Evolutionary conservation across 2,113 vertebrate species (phyloP), one percentile per base, ranked within the genome.

Genomic region (Vimba vimba): DNA sequence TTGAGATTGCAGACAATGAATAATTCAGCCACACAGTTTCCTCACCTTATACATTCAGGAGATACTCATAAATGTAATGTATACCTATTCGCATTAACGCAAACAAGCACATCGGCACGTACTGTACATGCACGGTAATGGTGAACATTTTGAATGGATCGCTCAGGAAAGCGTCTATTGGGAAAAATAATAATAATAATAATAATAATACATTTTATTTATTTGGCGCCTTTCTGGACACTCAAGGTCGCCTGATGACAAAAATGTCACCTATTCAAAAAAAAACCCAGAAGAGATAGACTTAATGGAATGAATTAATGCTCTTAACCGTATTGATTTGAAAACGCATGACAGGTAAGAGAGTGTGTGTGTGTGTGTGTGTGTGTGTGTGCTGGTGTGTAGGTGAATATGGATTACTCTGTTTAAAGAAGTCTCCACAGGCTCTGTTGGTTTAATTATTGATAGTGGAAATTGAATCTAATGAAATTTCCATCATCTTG

Each of bases 401-500:
- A 15, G n/a, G n/a, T 80, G 78, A 4, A 15, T 76, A 69, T 43
- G 66, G 75, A 86, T 88, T 92, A 86, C 60, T 86, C 83, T 85
- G 88, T 81, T 88, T 90, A 91, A 93, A 85, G 91, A 90, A 60
- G 92, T 89, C 91, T 93, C 19, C 2, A 81, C 75, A 83, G 88
- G 89, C 90, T 93, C 91, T 93, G 93, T 95, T 95, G 94, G 95
- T 94, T 97, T 96, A 97, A 97, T 96, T 96, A 97, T 96, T 97
- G 88, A 96, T 96, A 91, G 91, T 95, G 95, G 95, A 97, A 97
- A 95, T 95, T 90, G 91, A 95, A 92, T 94, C 93, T 91, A 96
- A 96, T 96, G 95, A 96, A 95, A 96, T 97, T 96, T 97, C 94
- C 95, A 94, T 93, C 90, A 91, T 95, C 92, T 94, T 95, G 95